A percentile compares a stretch with the other conserved stretches of the same genome.
These are phyloP conservation scores for Chrysolina americana DNA, from an alignment of 2,888 invertebrate genomes.

Conservation along the genomic window DNA sequence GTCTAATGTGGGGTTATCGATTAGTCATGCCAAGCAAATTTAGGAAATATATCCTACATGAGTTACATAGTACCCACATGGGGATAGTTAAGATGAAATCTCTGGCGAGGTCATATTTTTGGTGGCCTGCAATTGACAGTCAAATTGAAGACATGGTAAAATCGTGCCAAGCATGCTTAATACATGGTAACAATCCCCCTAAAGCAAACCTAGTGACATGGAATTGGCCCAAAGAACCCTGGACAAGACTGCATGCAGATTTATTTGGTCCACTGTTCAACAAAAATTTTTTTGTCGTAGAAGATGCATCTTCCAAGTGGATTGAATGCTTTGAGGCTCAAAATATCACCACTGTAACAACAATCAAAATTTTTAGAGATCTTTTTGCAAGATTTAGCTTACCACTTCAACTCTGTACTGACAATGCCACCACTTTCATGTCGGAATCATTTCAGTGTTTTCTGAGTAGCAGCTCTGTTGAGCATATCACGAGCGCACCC, in stretches of 20 bases:
- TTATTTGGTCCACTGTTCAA: background rate
- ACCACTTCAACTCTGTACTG: conserved; percentile 8
- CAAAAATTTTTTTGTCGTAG: background rate
- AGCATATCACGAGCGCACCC: conserved; percentile 2
- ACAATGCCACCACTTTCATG: background rate
- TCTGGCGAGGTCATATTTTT: conserved; percentile 8
- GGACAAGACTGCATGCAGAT: background rate
- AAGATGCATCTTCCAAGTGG: background rate
- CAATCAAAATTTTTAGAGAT: background rate
- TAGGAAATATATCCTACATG: conserved; percentile 11
- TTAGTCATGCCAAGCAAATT: conserved; percentile 1
- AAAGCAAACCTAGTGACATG: background rate
- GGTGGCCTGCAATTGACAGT: conserved; percentile 2
- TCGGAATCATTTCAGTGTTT: conserved; percentile 4
- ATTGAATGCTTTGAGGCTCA: conserved; percentile 11
- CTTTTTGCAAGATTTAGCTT: background rate
- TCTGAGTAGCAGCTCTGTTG: background rate
- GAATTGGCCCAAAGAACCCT: conserved; percentile 6
- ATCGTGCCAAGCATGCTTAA: background rate
- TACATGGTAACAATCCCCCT: background rate
- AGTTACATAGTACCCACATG: conserved; percentile 3
- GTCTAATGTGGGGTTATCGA: conserved; percentile 7
- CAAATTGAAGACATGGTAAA: background rate
- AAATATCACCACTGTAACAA: background rate
- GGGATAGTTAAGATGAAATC: conserved; percentile 5